phyloP scores from a whole-genome alignment of 1,140 invertebrate species.

The Drosophila ohnishii region DNA sequence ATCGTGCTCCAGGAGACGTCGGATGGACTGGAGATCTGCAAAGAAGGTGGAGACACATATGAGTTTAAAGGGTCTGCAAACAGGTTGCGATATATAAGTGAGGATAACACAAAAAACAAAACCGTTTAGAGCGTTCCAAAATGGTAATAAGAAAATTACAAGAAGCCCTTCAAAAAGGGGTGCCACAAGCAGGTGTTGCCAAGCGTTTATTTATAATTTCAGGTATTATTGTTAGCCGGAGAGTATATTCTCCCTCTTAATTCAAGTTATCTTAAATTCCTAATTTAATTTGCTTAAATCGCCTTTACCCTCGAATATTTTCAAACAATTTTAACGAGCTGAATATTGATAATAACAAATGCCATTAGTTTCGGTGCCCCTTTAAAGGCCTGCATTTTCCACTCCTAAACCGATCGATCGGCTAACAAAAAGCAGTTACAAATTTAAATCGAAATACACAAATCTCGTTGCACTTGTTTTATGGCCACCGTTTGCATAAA shows the following conservation, averaged over 20 bases:
- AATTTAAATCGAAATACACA: constrained; percentile 37
- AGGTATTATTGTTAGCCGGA: constrained; percentile 15
- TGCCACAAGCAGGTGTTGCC: constrained; percentile 24
- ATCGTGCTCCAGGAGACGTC: constrained; percentile 80
- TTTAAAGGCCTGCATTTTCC: constrained; percentile 12
- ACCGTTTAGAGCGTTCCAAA: constrained; percentile 24
- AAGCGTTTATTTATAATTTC: constrained; percentile 31
- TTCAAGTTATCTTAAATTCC: too few species aligned
- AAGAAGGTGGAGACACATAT: constrained; percentile 61
- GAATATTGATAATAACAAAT: constrained; percentile 9
- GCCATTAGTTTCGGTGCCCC: constrained; percentile 15
- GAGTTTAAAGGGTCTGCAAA: constrained; percentile 8
- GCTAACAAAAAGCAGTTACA: constrained; percentile 24
- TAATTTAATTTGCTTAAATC: not conserved
- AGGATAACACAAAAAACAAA: not conserved
- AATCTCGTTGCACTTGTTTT: constrained; percentile 57
- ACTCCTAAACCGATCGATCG: constrained; percentile 1
- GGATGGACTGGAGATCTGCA: constrained; percentile 90
- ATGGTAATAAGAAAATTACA: constrained; percentile 34
- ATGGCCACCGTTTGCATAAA: constrained; percentile 74
- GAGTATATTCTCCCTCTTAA: too few species aligned
- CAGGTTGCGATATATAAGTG: constrained; percentile 16
- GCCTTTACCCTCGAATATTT: constrained; percentile 5
- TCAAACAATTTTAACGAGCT: constrained; percentile 21
- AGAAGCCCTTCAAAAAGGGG: constrained; percentile 22